phyloP scores from a whole-genome alignment of 30 jellyfish, hydroid and myxozoan species.

The Chrysaora quinquecirrha region DNA sequence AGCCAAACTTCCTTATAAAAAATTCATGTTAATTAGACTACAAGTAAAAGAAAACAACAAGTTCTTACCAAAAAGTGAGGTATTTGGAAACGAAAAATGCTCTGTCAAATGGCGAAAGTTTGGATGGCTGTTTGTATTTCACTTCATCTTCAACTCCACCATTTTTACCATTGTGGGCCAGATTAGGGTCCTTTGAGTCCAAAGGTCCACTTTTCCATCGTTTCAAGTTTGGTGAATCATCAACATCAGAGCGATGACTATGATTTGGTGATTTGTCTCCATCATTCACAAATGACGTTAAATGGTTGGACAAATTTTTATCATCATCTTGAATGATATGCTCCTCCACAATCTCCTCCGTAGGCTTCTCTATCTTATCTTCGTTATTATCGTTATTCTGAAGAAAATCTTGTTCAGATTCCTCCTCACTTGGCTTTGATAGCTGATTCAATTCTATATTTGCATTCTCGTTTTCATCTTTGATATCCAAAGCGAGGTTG shows the following conservation, averaged over 20 bases:
- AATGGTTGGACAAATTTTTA: not conserved
- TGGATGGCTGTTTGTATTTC: not conserved
- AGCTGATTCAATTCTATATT: not conserved
- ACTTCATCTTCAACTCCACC: not conserved
- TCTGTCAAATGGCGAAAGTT: conserved; percentile 58
- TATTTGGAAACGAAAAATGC: conserved; percentile 76
- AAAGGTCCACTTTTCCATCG: not conserved
- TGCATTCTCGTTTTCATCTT: not conserved
- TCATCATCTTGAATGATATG: not conserved
- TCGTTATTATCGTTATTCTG: too few relatives aligned
- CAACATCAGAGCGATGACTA: not conserved
- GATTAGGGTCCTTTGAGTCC: not conserved
- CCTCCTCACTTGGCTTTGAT: not conserved
- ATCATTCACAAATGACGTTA: not conserved
- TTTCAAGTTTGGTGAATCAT: not conserved
- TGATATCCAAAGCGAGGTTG: not conserved
- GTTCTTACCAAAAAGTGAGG: conserved; percentile 78
- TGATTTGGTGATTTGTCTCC: not conserved
- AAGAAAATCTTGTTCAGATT: too few relatives aligned
- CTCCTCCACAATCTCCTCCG: not conserved
- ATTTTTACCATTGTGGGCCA: not conserved
- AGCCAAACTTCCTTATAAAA: too few relatives aligned
- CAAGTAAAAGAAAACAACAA: too few relatives aligned
- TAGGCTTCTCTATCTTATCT: too few relatives aligned
- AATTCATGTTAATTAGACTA: too few relatives aligned